Evolutionary conservation across 2,888 invertebrate species (phyloP).

Genomic region (Sminthurinus aureus): DNA sequence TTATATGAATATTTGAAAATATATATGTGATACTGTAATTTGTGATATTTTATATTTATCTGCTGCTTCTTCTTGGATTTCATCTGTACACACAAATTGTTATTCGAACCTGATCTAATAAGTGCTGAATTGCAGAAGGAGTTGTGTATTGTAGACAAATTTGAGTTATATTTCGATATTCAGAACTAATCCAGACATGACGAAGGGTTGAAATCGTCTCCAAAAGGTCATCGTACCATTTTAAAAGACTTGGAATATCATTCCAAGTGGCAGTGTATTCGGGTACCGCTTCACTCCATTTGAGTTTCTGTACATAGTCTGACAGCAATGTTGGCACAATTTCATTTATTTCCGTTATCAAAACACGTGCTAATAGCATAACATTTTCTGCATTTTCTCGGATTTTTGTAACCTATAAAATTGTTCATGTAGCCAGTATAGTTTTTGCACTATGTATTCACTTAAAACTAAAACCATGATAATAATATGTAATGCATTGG

Average conservation of each 20-base stretch:
- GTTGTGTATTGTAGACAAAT: not conserved
- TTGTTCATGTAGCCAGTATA: not conserved
- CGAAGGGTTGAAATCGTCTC: conserved; percentile 6
- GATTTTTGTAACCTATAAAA: not conserved
- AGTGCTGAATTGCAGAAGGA: not conserved
- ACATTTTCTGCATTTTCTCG: not conserved
- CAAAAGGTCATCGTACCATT: conserved; percentile 17
- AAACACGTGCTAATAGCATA: not conserved
- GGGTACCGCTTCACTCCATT: conserved; percentile 13
- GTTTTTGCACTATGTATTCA: no score
- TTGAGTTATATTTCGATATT: not conserved
- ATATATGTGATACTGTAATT: not conserved
- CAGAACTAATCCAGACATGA: no score
- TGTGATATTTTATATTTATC: not conserved
- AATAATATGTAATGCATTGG: no score
- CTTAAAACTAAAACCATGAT: no score
- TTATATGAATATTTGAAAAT: not conserved
- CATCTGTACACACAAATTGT: not conserved
- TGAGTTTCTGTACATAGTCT: not conserved
- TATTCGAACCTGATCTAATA: not conserved
- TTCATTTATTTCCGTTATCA: not conserved
- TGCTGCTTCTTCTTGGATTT: no score
- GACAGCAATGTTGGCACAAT: not conserved
- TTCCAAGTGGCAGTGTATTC: not conserved
- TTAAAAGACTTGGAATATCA: conserved; percentile 1